These are phyloP conservation scores for Hippocampus abdominalis DNA, from an alignment of 2,113 vertebrate genomes.

Conservation along the genomic window DNA sequence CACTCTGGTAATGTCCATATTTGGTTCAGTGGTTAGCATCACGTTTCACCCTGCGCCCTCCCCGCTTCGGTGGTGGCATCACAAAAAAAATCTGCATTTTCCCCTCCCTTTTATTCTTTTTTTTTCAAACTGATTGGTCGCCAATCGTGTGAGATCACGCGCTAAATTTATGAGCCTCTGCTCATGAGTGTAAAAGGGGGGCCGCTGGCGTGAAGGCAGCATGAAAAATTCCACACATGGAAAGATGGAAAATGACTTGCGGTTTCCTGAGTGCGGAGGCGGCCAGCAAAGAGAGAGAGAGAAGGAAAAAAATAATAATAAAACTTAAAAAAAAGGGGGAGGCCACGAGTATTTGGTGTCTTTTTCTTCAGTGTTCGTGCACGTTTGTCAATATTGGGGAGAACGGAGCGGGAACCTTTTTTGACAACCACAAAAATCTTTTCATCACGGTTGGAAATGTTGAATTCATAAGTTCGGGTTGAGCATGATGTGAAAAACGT, in stretches of 20 bases:
- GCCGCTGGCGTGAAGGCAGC: slow-evolving; percentile 56
- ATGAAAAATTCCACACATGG: slow-evolving; percentile 73
- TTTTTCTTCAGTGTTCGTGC: slow-evolving; percentile 42
- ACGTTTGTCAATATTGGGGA: slow-evolving; percentile 54
- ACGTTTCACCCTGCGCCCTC: neutral
- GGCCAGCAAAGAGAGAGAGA: slow-evolving; percentile 38
- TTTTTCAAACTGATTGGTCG: slow-evolving; percentile 7
- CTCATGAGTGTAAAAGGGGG: slow-evolving; percentile 62
- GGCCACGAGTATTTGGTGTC: slow-evolving; percentile 47
- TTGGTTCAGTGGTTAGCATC: neutral
- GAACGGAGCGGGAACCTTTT: slow-evolving; percentile 40
- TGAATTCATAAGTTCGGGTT: slow-evolving; percentile 20
- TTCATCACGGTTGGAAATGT: slow-evolving; percentile 46
- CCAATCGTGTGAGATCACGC: slow-evolving; percentile 68
- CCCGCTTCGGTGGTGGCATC: no score
- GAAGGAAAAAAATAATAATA: neutral
- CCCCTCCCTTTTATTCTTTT: no score
- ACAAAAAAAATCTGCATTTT: neutral
- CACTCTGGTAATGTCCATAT: neutral
- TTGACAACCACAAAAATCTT: slow-evolving; percentile 29
- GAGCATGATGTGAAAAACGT: neutral
- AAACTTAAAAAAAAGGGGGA: neutral
- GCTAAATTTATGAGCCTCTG: slow-evolving; percentile 61
- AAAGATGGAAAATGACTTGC: slow-evolving; percentile 72
- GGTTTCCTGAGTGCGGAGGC: slow-evolving; percentile 68